phyloP scores from a whole-genome alignment of 2,888 invertebrate genomes.

The Drosophila buzzatii region DNA sequence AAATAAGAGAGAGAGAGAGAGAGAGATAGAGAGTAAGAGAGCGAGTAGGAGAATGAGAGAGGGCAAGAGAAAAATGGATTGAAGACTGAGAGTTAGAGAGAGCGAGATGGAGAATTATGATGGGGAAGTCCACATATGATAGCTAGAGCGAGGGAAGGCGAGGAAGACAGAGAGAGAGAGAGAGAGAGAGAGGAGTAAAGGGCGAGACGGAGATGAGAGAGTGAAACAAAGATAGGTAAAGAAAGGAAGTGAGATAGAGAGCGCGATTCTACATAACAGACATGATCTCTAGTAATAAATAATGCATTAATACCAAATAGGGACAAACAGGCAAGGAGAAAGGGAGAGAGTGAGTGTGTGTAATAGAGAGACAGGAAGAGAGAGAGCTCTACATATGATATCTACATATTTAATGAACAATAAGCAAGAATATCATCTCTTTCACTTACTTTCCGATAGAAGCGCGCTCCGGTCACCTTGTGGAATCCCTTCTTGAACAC shows the following conservation, averaged over 20 bases:
- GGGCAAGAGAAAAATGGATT: neutral
- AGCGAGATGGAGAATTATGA: no score
- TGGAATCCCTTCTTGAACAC: conserved; percentile 95
- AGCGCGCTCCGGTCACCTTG: conserved; percentile 93
- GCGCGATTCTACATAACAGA: neutral
- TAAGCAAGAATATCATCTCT: neutral
- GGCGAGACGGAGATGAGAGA: neutral
- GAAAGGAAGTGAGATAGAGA: neutral
- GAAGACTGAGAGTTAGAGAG: no score
- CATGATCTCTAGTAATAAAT: neutral
- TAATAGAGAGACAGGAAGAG: neutral
- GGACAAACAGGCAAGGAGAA: neutral
- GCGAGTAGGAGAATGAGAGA: no score
- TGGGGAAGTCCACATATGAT: no score
- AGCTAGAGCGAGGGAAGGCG: no score
- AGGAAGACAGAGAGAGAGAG: neutral
- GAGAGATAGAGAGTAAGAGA: no score
- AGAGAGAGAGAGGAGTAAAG: neutral
- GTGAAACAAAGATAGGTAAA: neutral
- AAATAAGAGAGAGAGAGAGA: no score
- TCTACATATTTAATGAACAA: neutral
- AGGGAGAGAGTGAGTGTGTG: neutral
- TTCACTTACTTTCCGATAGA: conserved; percentile 91
- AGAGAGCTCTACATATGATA: neutral
- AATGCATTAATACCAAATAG: neutral